Percentiles rank a stretch among this genome's conserved stretches.
Evolutionary conservation across 2,888 invertebrate genomes (phyloP).

Genomic region (Punctoribates punctum): DNA sequence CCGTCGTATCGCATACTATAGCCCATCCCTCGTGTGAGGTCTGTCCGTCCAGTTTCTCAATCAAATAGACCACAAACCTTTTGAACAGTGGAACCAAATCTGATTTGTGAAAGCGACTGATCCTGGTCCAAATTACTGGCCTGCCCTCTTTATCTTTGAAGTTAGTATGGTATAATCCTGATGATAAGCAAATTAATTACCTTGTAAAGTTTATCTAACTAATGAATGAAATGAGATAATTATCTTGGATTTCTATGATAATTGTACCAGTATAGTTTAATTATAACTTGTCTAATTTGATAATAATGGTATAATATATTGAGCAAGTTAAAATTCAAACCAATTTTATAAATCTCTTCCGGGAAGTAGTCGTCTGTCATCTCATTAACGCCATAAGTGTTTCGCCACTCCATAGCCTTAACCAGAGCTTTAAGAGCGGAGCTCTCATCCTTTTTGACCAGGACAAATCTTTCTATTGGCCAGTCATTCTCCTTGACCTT

Average conservation of each 20-base stretch:
- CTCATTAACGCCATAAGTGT: conserved; percentile 36
- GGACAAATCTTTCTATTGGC: conserved; percentile 37
- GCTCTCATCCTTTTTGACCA: conserved; percentile 23
- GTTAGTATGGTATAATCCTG: neutral
- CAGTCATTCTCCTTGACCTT: conserved; percentile 35
- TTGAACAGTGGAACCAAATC: neutral
- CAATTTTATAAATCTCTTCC: conserved; percentile 40
- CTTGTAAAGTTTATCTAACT: too few relatives aligned
- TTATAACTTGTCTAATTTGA: too few relatives aligned
- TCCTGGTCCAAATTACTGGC: neutral
- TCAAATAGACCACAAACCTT: neutral
- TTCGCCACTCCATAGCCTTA: conserved; percentile 39
- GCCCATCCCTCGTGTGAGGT: neutral
- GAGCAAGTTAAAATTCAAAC: too few relatives aligned
- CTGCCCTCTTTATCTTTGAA: neutral
- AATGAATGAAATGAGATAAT: too few relatives aligned
- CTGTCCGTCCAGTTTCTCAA: neutral
- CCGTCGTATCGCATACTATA: neutral
- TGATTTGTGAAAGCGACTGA: neutral
- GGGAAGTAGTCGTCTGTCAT: conserved; percentile 36
- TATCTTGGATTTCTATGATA: too few relatives aligned
- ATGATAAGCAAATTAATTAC: too few relatives aligned
- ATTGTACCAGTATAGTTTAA: too few relatives aligned
- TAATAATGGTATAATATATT: too few relatives aligned
- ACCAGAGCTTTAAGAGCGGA: conserved; percentile 34